Evolutionary conservation across 2,888 invertebrate species (phyloP), one percentile per base, ranked within the genome.

Genomic region (Spilosoma lubricipeda): DNA sequence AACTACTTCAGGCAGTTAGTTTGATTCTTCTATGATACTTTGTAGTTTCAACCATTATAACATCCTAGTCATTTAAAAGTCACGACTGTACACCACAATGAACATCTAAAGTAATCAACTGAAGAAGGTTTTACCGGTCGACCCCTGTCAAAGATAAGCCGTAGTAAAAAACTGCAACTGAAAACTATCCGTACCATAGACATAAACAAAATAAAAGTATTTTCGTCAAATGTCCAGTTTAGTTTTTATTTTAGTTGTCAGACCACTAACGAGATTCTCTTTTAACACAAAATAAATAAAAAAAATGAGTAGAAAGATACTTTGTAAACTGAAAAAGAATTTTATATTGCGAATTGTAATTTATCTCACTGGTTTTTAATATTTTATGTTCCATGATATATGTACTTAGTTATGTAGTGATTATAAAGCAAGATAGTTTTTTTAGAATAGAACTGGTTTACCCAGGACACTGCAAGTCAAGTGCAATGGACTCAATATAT

Each of bases 111-210:
- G 59, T 59, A 5, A 15, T 59, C 27, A 59, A 59, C 59, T 59
- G 59, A 59, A 13, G 27, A 59, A 59, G 59, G 59, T 59, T 59
- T 23, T 56, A 3, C n/a, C 15, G 27, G 27, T 27, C 27, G 27
- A 59, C 59, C 27, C 15, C 13, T 59, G 27, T 59, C 59, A 59
- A n/a, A 59, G 56, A 59, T 59, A 59, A 59, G 56, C n/a, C 13
- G 56, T n/a, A 59, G 59, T 59, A 56, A 59, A 59, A 59, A 59
- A 59, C 59, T 59, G 15, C 59, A 27, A 59, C 59, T 27, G 27
- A 59, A n/a, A 56, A 56, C 48, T 52, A 52, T 59, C n/a, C 27
- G 8, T 13, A 23, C 56, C 27, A n/a, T 56, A 13, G n/a, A n/a
- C 11, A 56, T n/a, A 59, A n/a, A 59, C n/a, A 59, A 59, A n/a